These are phyloP conservation scores for Cantharis lateralis DNA, from an alignment of 2,888 invertebrate species.

Conservation along the genomic window DNA sequence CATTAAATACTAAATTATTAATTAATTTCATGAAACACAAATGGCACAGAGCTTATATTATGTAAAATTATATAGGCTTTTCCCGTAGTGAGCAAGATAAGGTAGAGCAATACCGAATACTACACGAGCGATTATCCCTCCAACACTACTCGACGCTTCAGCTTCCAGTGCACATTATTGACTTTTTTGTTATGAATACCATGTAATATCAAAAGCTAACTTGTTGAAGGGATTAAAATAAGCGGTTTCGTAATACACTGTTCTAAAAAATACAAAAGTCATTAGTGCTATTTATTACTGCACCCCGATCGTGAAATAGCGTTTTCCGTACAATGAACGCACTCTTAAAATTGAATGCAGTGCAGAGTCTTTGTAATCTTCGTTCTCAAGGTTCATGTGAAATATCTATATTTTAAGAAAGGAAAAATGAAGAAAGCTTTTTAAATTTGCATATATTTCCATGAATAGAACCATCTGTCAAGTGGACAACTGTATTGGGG, in stretches of 20 bases:
- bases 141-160: background rate
- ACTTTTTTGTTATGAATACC: background rate
- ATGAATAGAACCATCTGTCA: constrained; percentile 37
- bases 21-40: background rate
- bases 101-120: background rate
- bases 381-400: constrained; percentile 11
- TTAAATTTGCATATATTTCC: constrained; percentile 37
- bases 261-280: background rate
- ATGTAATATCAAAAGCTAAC: background rate
- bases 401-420: constrained; percentile 28
- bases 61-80: background rate
- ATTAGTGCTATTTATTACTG: background rate
- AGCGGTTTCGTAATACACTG: background rate
- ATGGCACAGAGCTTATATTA: background rate
- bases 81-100: background rate
- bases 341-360: constrained; percentile 9
- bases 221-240: background rate
- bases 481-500: constrained; percentile 37
- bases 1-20: background rate
- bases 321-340: background rate
- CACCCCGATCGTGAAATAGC: background rate
- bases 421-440: constrained; percentile 31
- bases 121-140: background rate
- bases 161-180: background rate
- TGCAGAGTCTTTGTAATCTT: constrained; percentile 2